Conservation (phyloP, 2,888 invertebrate genomes). For the Platycnemis pennipes region DNA sequence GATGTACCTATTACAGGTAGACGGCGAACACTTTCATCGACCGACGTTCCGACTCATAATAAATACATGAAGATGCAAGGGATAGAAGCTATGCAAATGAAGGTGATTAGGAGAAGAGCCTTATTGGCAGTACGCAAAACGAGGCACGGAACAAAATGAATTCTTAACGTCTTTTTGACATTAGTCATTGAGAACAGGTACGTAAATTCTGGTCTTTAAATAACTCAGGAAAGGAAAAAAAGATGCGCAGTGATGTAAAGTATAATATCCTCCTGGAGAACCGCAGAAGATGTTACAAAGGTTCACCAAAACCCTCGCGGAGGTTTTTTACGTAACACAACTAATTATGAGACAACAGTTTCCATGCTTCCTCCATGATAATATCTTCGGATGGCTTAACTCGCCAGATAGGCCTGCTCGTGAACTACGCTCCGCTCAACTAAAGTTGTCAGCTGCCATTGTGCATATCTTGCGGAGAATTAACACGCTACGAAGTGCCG, state of each 20-base stretch:
- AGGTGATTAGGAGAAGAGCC: neutral
- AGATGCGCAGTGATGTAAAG: neutral
- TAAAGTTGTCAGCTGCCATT: neutral
- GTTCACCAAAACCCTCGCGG: neutral
- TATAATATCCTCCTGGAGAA: neutral
- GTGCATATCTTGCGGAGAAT: neutral
- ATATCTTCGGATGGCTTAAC: neutral
- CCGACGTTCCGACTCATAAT: too few species aligned
- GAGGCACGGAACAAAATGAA: neutral
- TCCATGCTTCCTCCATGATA: neutral
- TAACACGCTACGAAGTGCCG: neutral
- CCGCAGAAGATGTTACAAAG: neutral
- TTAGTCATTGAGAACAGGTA: neutral
- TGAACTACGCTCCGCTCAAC: neutral
- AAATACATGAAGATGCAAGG: neutral
- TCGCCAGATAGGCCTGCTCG: neutral
- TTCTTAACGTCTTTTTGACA: neutral
- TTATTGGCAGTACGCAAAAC: neutral
- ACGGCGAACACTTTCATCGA: too few species aligned
- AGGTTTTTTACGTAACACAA: neutral
- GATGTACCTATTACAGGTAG: too few species aligned
- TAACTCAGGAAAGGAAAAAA: neutral
- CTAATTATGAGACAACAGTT: neutral
- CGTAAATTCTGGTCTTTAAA: neutral
- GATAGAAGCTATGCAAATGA: neutral